phyloP scores from a whole-genome alignment of 2,113 vertebrate species.

The Tringa solitaria region DNA sequence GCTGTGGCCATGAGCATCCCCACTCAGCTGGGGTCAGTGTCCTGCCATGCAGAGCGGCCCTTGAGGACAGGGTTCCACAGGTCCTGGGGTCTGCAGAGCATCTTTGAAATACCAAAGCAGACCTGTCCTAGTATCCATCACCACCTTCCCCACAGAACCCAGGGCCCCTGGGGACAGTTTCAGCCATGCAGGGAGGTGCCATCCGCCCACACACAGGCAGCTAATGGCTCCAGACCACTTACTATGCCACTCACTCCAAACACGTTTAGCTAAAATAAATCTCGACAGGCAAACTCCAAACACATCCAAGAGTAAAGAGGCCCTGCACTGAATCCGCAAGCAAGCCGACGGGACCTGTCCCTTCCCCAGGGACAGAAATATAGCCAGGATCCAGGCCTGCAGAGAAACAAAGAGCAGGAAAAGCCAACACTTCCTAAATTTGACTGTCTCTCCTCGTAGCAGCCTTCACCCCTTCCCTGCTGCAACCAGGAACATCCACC shows the following conservation, averaged over 20 bases:
- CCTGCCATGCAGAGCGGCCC: background rate
- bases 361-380: background rate
- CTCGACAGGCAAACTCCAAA: background rate
- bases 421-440: background rate
- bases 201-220: background rate
- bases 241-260: background rate
- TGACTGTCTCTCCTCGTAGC: background rate
- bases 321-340: conserved; percentile 1
- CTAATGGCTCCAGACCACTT: background rate
- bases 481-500: background rate
- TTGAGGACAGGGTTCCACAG: background rate
- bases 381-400: background rate
- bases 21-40: background rate
- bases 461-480: background rate
- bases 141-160: background rate
- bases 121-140: background rate
- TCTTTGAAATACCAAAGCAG: background rate
- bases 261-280: background rate
- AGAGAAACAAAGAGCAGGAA: background rate
- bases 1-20: accelerated
- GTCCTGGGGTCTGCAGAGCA: background rate
- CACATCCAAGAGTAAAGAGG: background rate
- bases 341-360: background rate
- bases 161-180: background rate
- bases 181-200: background rate